Evolutionary conservation across 1,140 invertebrate species (phyloP), one percentile per base, ranked within the genome.

Genomic region (Papilio machaon): DNA sequence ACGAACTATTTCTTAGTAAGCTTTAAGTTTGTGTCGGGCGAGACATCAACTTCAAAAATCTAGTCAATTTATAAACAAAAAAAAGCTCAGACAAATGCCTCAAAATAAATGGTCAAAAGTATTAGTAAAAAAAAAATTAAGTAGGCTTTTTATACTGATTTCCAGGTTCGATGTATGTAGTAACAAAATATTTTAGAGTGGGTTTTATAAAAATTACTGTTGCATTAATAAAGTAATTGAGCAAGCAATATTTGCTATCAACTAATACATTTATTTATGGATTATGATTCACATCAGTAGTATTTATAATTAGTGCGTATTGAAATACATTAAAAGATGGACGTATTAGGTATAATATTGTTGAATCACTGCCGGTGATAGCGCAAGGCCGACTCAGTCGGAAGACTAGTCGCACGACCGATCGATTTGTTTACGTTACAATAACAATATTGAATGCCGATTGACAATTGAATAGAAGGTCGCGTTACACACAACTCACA

Each of bases 361-460:
- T 46, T 46, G n/a, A 47, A 47, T 43, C 73, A 47, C 60, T n/a
- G 67, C 15, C 73, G 8, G 70, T 43, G 73, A 74, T 74, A 74
- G n/a, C 73, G 38, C 73, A 74, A 74, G 73, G 73, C 43, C 73
- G 73, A 46, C 73, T 5, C 30, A 35, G 64, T 70, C 64, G 64
- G 64, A 35, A 70, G 46, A 74, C 38, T n/a, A 47, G 73, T 74
- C 46, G 73, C 17, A 19, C 46, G 73, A 74, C 46, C 9, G 64
- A 70, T 74, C 73, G 38, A 47, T 74, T 47, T 74, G 47, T 74
- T 74, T 74, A 74, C 73, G 38, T 47, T 47, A 46, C 70, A 73
- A 73, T 74, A 74, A 74, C 73, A 74, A 74, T 47, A 74, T 74
- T 8, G 73, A 74, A 74, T 74, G 38, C 73, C 35, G 43, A 74